phyloP scores from a whole-genome alignment of 2,113 vertebrate genomes.

The Pterocles burchelli region DNA sequence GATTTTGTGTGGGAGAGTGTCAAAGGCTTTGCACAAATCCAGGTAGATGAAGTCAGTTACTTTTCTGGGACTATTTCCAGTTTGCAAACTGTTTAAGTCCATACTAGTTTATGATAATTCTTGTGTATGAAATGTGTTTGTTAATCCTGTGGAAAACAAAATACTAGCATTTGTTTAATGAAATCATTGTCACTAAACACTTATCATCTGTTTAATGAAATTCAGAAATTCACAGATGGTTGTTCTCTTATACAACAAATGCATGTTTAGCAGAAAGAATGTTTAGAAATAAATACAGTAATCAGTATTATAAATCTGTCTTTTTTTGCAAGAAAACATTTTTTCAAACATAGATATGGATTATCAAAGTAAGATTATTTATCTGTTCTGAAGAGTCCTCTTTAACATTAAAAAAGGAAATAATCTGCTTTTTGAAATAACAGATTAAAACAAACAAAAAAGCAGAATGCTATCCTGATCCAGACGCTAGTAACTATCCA shows the following conservation, averaged over 20 bases:
- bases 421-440: slow-evolving; percentile 41
- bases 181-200: slow-evolving; percentile 56
- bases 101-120: slow-evolving; percentile 13
- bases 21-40: too few relatives aligned
- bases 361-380: neutral
- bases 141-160: slow-evolving; percentile 48
- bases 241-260: slow-evolving; percentile 23
- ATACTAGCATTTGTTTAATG: slow-evolving; percentile 58
- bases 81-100: slow-evolving; percentile 24
- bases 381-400: neutral
- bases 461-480: neutral
- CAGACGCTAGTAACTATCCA: neutral
- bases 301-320: slow-evolving; percentile 21
- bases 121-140: slow-evolving; percentile 7
- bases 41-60: too few relatives aligned
- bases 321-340: neutral
- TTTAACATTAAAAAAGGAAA: slow-evolving; percentile 42
- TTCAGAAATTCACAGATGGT: slow-evolving; percentile 49
- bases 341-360: neutral
- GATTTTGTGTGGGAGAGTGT: too few relatives aligned
- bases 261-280: slow-evolving; percentile 32
- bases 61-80: neutral
- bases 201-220: slow-evolving; percentile 62
- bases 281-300: slow-evolving; percentile 37
- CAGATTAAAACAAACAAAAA: slow-evolving; percentile 11